A percentile compares a stretch with the other conserved stretches of the same genome.
phyloP scores from a whole-genome alignment of 2,113 vertebrate species.

The Rhodinocichla rosea region DNA sequence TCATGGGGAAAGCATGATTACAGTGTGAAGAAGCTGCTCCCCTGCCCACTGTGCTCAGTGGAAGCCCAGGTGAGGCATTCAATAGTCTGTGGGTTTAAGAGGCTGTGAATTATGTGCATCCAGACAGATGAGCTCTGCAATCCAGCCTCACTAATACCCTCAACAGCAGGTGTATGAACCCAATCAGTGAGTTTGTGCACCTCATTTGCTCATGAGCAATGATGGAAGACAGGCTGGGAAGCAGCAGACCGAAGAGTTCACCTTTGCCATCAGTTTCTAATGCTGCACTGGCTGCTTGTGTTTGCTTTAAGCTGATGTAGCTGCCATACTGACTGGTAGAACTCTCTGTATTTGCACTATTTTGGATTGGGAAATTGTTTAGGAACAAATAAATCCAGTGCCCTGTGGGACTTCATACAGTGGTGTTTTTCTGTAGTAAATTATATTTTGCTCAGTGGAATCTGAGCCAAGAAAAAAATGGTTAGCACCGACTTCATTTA shows the following conservation, averaged over 20 bases:
- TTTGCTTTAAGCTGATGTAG: background rate
- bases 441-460: background rate
- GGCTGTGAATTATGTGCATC: background rate
- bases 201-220: background rate
- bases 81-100: background rate
- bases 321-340: background rate
- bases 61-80: background rate
- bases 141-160: background rate
- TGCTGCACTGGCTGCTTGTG: background rate
- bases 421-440: background rate
- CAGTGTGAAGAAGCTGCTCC: background rate
- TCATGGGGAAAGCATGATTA: accelerated
- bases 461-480: background rate
- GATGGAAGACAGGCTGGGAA: background rate
- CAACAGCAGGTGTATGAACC: background rate
- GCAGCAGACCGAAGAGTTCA: background rate
- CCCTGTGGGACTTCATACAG: background rate
- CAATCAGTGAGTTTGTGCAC: background rate
- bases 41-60: background rate
- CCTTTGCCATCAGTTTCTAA: background rate
- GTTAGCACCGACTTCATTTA: background rate
- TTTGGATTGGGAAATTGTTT: background rate
- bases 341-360: background rate
- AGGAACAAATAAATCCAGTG: background rate
- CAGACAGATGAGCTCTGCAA: background rate